phyloP scores from a whole-genome alignment of 2,888 invertebrate species.

The Rambutsinella grinnellia region DNA sequence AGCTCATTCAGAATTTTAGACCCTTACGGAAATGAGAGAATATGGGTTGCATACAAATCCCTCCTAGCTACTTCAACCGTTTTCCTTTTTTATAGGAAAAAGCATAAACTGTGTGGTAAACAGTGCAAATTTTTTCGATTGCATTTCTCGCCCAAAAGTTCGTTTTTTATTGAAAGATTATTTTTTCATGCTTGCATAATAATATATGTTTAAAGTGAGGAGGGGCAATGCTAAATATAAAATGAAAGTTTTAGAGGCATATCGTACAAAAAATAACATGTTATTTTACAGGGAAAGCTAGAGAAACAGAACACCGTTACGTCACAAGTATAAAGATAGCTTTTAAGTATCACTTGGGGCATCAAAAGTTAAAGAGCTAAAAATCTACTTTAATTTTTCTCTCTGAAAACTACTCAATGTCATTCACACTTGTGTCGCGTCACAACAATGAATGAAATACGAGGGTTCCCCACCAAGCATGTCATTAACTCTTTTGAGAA shows the following conservation, averaged over 20 bases:
- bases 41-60: not conserved
- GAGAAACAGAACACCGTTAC: too few species aligned
- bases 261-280: too few species aligned
- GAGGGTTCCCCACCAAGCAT: too few species aligned
- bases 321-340: too few species aligned
- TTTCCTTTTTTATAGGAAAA: not conserved
- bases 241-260: not conserved
- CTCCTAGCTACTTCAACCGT: not conserved
- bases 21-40: not conserved
- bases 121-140: not conserved
- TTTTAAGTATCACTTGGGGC: too few species aligned
- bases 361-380: too few species aligned
- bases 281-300: too few species aligned
- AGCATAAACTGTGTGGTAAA: not conserved
- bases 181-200: not conserved
- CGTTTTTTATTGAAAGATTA: not conserved
- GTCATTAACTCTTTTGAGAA: too few species aligned
- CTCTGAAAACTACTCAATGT: conserved; percentile 14
- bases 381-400: too few species aligned
- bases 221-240: not conserved
- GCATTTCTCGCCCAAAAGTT: not conserved
- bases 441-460: too few species aligned
- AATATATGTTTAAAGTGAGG: not conserved
- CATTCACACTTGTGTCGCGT: conserved; percentile 34
- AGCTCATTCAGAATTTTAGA: not conserved